Base-by-base conservation (phyloP, 2,113 vertebrate genomes). In the Stegostoma tigrinum region DNA sequence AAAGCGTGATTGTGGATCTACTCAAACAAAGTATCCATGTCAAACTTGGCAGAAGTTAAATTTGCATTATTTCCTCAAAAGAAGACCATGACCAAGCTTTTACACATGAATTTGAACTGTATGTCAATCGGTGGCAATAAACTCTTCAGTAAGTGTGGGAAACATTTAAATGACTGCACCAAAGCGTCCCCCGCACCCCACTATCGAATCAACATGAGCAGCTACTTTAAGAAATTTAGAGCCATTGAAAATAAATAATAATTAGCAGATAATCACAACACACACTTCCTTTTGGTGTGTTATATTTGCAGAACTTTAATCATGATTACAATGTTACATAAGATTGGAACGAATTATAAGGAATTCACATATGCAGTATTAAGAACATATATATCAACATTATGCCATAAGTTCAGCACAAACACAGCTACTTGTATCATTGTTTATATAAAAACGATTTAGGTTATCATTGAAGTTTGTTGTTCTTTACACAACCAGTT, bases 1-100 rank as follows among this genome's bases (percentile, higher is more conserved):
- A 38, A 83, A 83, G 80, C 80, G 80, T 83, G 80, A 83, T 83
- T 83, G 80, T 83, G 80, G 45, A 83, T 83, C 80, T 83, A 83
- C 38, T 83, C 38, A 83, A n/a, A 45, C 80, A 83, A 42, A 83
- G n/a, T 83, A 42, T 38, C 80, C 21, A 17, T 83, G 80, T 38
- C 80, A 83, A 83, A 21, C 42, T 21, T 17, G 42, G 38, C 17
- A 42, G 17, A 45, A 1, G 80, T 83, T 83, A 42, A n/a, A 17
- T 83, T 83, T 45, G 38, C 38, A 45, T 83, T 83, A 83, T 83
- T 83, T 83, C 80, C 80, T 19, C 80, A 75, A 75, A 61, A 72
- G 27, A 7, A 30, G 72, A 27, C 30, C 30, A 45, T 42, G 80
- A 42, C 80, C 23, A 5, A 83, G 38, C 42, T 83, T 83, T 42